Evolutionary conservation across 2,888 invertebrate genomes (phyloP).

Genomic region (Clivina fossor): DNA sequence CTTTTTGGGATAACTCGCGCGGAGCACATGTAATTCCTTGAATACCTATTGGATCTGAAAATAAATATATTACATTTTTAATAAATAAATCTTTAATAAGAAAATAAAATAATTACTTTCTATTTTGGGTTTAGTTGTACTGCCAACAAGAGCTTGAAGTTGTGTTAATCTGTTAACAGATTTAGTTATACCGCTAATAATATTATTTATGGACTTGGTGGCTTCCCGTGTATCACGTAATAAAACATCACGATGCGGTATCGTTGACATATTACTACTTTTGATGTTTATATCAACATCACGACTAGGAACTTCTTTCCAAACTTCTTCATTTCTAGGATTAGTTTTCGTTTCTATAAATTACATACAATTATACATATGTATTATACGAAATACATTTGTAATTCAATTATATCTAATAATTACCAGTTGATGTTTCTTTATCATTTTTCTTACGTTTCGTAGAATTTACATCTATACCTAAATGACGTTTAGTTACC

Average conservation of each 20-base stretch:
- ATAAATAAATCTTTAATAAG: slow-evolving; percentile 1
- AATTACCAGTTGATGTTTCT: no score
- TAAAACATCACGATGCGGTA: background rate
- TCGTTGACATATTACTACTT: background rate
- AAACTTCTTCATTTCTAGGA: background rate
- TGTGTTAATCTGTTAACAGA: slow-evolving; percentile 50
- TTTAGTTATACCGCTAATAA: slow-evolving; percentile 50
- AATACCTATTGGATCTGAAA: slow-evolving; percentile 17
- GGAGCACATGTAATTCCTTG: slow-evolving; percentile 15
- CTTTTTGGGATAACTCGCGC: slow-evolving; percentile 8
- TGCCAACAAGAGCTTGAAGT: slow-evolving; percentile 43
- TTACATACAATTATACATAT: background rate
- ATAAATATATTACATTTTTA: background rate
- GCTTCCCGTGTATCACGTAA: slow-evolving; percentile 8
- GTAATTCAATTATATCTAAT: no score
- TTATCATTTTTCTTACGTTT: slow-evolving; percentile 8
- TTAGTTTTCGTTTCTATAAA: background rate
- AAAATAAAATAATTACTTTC: background rate
- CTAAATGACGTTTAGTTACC: background rate
- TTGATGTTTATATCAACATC: slow-evolving; percentile 2
- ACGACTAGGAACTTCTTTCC: slow-evolving; percentile 2
- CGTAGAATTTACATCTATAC: background rate
- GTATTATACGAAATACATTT: no score
- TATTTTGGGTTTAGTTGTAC: background rate
- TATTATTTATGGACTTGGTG: slow-evolving; percentile 46